Conservation (phyloP, 2,888 invertebrate genomes). For the Taphrorychus bicolor region DNA sequence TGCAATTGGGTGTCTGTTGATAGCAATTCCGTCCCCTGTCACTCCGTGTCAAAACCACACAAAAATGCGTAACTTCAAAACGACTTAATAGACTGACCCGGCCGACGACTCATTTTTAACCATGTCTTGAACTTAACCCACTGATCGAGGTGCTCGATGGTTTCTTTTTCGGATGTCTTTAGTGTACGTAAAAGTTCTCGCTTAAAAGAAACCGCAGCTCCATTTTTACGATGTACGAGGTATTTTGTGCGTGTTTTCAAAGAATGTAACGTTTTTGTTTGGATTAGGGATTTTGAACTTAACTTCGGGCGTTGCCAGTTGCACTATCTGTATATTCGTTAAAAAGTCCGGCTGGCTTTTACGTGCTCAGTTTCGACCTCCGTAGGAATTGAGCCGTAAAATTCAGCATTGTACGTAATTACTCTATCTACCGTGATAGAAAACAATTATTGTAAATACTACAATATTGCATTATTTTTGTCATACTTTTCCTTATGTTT, state of each 20-base stretch:
- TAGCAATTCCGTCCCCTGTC: neutral
- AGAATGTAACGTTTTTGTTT: slow-evolving; percentile 31
- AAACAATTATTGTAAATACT: slow-evolving; percentile 34
- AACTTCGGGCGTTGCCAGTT: slow-evolving; percentile 33
- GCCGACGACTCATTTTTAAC: slow-evolving; percentile 54
- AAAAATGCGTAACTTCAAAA: slow-evolving; percentile 45
- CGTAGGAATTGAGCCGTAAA: neutral
- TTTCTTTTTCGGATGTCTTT: neutral
- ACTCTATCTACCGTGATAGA: slow-evolving; percentile 15
- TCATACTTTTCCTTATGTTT: neutral
- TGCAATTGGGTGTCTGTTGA: neutral
- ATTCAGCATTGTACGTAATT: slow-evolving; percentile 5
- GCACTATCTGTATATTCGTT: slow-evolving; percentile 24
- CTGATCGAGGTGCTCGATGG: neutral
- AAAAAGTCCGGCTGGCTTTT: slow-evolving; percentile 7
- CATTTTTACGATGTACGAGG: slow-evolving; percentile 29
- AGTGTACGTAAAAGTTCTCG: neutral
- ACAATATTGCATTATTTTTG: slow-evolving; percentile 22
- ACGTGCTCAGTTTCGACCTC: neutral
- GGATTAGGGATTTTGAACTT: slow-evolving; percentile 26
- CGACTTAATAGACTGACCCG: slow-evolving; percentile 58
- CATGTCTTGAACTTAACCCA: slow-evolving; percentile 34
- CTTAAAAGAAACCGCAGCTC: neutral
- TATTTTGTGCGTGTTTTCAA: slow-evolving; percentile 35
- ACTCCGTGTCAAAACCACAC: slow-evolving; percentile 28